Base-by-base conservation (phyloP, 2,888 invertebrate species). In the Dynastes tityus region DNA sequence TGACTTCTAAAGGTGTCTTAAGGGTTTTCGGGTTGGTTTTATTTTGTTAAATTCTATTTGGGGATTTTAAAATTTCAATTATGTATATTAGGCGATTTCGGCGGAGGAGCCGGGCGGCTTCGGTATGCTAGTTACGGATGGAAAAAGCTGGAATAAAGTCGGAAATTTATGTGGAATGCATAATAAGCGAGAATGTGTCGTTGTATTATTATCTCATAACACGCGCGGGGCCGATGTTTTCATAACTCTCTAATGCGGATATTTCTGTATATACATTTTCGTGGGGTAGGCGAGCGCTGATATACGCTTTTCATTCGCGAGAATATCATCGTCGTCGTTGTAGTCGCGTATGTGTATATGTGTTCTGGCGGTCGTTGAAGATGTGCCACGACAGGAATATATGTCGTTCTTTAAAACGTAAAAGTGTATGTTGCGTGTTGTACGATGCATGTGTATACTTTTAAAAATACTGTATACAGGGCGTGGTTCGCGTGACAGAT, bases 1-100 rank as follows among this genome's bases (percentile, higher is more conserved):
- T 86, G 86, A 87, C 86, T 86, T 86, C 86, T 85, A 85, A 84
- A 86, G 86, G 85, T 86, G 85, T 86, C 86, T 87, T 86, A 84
- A 83, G 84, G 86, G 85, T 84, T 85, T 53, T 85, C 83, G 83
- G 79, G 84, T 84, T 85, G 79, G 84, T 84, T 85, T 85, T 84
- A 85, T 85, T 85, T 85, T 83, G 81, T 81, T 83, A 64, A 71
- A 71, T 76, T 78, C 76, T 64, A 78, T 78, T 77, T 64, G 78
- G 61, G 75, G 78, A 79, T 79, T 79, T 80, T 79, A 78, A 80
- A 78, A 78, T 80, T 77, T 78, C 79, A 79, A 79, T 79, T 80
- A 79, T 73, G 71, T 61, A 68, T 77, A 74, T 77, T 73, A 65
- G 77, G 67, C 51, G 64, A 70, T 73, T 40, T 65, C 51, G 65